phyloP scores from a whole-genome alignment of 2,797 vertebrate genomes.

The Loriculus beryllinus region DNA sequence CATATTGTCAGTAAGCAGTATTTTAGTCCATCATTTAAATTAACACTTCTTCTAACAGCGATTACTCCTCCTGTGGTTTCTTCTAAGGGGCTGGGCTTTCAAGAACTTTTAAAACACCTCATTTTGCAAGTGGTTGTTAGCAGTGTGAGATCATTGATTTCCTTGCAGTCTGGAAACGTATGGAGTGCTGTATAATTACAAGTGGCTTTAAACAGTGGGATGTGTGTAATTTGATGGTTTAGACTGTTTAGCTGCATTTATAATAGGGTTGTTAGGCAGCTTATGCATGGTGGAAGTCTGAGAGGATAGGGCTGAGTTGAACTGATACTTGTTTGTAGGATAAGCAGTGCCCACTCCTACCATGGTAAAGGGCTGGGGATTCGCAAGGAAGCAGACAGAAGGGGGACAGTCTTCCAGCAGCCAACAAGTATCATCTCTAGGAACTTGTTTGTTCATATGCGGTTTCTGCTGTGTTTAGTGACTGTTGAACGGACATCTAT shows the following conservation, averaged over 20 bases:
- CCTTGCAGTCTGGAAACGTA: not conserved
- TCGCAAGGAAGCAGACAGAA: not conserved
- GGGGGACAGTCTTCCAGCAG: not conserved
- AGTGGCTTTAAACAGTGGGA: not conserved
- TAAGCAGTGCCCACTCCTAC: not conserved
- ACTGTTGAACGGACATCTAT: accelerated
- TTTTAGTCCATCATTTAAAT: constrained; percentile 14
- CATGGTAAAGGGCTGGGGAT: not conserved
- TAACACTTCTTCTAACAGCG: not conserved
- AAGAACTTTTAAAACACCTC: not conserved
- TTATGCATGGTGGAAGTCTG: not conserved
- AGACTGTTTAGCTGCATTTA: not conserved
- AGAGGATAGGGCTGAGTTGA: not conserved
- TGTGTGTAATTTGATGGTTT: not conserved
- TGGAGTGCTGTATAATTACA: not conserved
- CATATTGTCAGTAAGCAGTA: not conserved
- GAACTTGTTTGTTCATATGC: not conserved
- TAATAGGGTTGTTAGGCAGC: not conserved
- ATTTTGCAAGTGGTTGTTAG: not conserved
- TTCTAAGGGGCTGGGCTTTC: not conserved
- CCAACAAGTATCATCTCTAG: not conserved
- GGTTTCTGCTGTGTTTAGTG: not conserved
- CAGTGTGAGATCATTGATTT: not conserved
- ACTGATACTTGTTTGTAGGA: not conserved
- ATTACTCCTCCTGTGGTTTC: not conserved